These are phyloP conservation scores for Serrognathus titanus DNA, from an alignment of 2,888 invertebrate species.

Conservation along the genomic window DNA sequence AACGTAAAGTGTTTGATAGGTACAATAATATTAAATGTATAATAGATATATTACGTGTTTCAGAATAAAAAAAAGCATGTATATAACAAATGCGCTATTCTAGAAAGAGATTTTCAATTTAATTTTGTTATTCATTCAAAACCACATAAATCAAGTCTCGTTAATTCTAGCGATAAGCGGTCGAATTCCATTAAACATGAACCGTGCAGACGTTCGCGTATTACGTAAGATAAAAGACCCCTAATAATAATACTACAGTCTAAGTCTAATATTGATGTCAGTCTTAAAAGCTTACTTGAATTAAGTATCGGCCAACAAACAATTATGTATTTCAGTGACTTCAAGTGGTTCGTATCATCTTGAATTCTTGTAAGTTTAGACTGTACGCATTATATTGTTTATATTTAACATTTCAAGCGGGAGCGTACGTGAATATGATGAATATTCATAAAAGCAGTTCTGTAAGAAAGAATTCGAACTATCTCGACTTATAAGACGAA, in stretches of 20 bases:
- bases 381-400: constrained; percentile 13
- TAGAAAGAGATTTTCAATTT: too few relatives aligned
- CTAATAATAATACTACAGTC: neutral
- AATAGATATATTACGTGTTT: too few relatives aligned
- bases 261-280: neutral
- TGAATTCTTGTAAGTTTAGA: constrained; percentile 9
- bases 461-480: constrained; percentile 2
- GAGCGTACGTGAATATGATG: neutral
- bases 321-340: constrained; percentile 10
- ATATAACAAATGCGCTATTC: too few relatives aligned
- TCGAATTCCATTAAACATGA: too few relatives aligned
- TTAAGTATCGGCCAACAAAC: constrained; percentile 9
- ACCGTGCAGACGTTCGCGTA: too few relatives aligned
- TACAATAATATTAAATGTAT: too few relatives aligned
- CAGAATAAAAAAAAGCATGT: too few relatives aligned
- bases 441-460: neutral
- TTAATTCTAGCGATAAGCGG: too few relatives aligned
- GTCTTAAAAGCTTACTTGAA: constrained; percentile 1
- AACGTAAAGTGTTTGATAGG: too few relatives aligned
- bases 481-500: constrained; percentile 11
- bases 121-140: too few relatives aligned
- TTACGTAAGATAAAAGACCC: too few relatives aligned
- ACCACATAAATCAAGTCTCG: too few relatives aligned
- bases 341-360: constrained; percentile 10
- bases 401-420: constrained; percentile 14